Evolutionary conservation across 1,140 invertebrate genomes (phyloP).

Genomic region (Mylabris phalerata): DNA sequence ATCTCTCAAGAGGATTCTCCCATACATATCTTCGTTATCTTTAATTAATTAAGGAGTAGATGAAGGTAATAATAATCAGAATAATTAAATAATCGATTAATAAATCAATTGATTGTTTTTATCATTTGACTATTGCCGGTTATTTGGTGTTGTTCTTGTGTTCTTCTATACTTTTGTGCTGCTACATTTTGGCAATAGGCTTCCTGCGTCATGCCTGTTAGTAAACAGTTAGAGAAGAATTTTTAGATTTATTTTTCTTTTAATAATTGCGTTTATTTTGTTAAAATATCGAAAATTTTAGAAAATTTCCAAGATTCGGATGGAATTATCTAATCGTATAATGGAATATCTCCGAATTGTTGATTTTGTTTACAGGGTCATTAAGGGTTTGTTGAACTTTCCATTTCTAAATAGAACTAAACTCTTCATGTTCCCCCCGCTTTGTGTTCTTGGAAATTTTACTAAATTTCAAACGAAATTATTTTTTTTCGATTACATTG

Average conservation of each 20-base stretch:
- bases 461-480: background rate
- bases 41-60: constrained; percentile 33
- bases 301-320: too few relatives aligned
- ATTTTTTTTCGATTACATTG: background rate
- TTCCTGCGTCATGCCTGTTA: constrained; percentile 11
- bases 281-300: too few relatives aligned
- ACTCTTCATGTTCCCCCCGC: too few relatives aligned
- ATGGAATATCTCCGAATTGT: too few relatives aligned
- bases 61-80: constrained; percentile 27
- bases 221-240: constrained; percentile 1
- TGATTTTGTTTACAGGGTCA: constrained; percentile 22
- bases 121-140: background rate
- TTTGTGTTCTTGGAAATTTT: background rate
- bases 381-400: constrained; percentile 26
- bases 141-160: background rate
- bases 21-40: constrained; percentile 30
- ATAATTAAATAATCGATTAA: too few relatives aligned
- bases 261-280: too few relatives aligned
- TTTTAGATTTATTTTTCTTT: too few relatives aligned
- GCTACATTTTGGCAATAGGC: constrained; percentile 4
- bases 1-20: background rate
- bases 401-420: background rate
- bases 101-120: background rate
- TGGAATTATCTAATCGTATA: too few relatives aligned
- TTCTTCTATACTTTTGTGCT: background rate